Percentiles rank a stretch among this genome's conserved stretches.
Conservation (phyloP, 2,797 vertebrate genomes). For the Pelodytes ibericus region DNA sequence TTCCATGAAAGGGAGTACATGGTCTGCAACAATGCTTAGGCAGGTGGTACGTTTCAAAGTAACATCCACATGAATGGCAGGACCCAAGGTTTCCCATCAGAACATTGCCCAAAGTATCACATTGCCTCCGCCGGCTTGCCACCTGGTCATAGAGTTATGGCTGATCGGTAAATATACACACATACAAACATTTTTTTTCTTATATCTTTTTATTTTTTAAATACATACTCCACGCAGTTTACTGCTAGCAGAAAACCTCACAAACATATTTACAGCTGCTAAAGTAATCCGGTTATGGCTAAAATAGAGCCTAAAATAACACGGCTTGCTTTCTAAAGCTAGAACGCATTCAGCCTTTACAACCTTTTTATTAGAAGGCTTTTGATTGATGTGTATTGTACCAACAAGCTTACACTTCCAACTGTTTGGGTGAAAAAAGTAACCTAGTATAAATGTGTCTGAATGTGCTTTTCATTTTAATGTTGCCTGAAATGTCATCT, state of each 20-base stretch:
- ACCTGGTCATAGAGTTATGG: no score
- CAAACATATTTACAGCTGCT: conserved; percentile 20
- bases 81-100: no score
- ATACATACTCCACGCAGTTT: background rate
- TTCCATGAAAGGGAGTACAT: no score
- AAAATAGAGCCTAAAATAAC: conserved; percentile 16
- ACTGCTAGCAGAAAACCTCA: background rate
- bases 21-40: no score
- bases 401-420: conserved; percentile 37
- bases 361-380: conserved; percentile 5
- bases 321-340: background rate
- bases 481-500: conserved; percentile 25
- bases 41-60: no score
- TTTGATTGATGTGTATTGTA: conserved; percentile 35
- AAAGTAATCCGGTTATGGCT: conserved; percentile 16
- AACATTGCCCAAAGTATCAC: no score
- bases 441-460: background rate
- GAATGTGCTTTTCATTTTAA: conserved; percentile 28
- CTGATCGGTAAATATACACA: no score
- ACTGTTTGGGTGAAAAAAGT: conserved; percentile 1
- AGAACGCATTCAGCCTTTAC: conserved; percentile 5
- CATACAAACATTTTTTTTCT: no score
- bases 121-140: no score
- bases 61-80: no score
- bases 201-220: background rate